Conservation (phyloP, 2,113 vertebrate genomes). For the Halcyon malimbica region DNA sequence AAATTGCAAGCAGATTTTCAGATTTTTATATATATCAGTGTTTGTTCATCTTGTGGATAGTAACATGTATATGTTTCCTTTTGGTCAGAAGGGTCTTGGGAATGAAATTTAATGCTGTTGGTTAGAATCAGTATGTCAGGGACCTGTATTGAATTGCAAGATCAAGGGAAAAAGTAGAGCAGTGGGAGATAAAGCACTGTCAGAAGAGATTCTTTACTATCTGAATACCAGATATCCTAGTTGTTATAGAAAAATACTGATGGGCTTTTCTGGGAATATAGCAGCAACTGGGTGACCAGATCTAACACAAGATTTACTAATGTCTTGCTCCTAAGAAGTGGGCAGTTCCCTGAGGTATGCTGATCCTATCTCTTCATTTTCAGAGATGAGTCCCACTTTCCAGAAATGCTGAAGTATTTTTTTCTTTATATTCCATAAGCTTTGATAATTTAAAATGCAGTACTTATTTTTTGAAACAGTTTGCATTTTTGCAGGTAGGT, state of each 20-base stretch:
- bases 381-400: neutral
- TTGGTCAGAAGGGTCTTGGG: neutral
- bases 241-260: conserved; percentile 1
- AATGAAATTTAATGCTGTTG: neutral
- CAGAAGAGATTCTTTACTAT: neutral
- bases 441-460: neutral
- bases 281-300: neutral
- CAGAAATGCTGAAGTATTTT: neutral
- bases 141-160: conserved; percentile 22
- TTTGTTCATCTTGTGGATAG: neutral
- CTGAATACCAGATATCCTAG: neutral
- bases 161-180: conserved; percentile 32
- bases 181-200: conserved; percentile 10
- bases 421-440: neutral
- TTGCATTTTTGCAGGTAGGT: neutral
- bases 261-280: neutral
- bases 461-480: neutral
- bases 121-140: conserved; percentile 27
- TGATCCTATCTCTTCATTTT: neutral
- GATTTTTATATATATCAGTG: neutral
- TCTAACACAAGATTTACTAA: neutral
- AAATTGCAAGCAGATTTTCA: neutral
- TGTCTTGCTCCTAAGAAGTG: neutral
- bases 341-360: neutral
- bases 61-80: neutral